Conservation (phyloP, 2,888 invertebrate genomes). For the Pachliopta kotzebuea region DNA sequence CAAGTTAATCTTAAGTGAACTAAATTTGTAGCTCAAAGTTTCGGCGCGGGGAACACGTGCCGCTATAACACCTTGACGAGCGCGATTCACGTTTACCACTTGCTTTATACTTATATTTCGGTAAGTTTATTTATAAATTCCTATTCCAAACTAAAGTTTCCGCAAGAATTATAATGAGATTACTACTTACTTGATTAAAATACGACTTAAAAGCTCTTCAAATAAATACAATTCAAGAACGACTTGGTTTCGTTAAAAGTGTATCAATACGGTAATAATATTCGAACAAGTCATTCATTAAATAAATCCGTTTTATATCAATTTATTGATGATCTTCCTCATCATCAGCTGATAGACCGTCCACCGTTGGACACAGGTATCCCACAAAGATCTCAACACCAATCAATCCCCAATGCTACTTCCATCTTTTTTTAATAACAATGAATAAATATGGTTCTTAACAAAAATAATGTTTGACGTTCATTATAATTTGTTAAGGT, state of each 20-base stretch:
- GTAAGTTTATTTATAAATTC: not conserved
- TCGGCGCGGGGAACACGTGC: slow-evolving; percentile 30
- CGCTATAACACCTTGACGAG: slow-evolving; percentile 29
- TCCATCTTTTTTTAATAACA: not conserved
- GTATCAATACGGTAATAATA: too few species aligned
- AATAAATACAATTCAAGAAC: too few species aligned
- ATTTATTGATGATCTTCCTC: too few species aligned
- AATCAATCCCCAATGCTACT: not conserved
- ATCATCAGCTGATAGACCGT: too few species aligned
- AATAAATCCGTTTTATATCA: too few species aligned
- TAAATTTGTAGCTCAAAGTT: slow-evolving; percentile 30
- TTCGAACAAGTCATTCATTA: too few species aligned
- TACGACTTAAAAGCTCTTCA: not conserved
- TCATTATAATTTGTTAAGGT: slow-evolving; percentile 28
- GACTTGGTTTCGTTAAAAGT: too few species aligned
- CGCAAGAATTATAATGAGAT: not conserved
- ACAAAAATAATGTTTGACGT: slow-evolving; percentile 17
- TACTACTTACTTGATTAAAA: not conserved
- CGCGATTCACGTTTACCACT: slow-evolving; percentile 25
- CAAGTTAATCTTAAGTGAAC: slow-evolving; percentile 30
- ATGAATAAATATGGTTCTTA: slow-evolving; percentile 10
- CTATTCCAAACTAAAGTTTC: not conserved
- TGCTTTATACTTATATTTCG: slow-evolving; percentile 23
- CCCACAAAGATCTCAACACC: too few species aligned
- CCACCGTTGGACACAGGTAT: too few species aligned